A percentile compares a stretch with the other conserved stretches of the same genome.
These are phyloP conservation scores for Cladopsammia gracilis DNA, from an alignment of 64 coral and sea anemone species.

Conservation along the genomic window DNA sequence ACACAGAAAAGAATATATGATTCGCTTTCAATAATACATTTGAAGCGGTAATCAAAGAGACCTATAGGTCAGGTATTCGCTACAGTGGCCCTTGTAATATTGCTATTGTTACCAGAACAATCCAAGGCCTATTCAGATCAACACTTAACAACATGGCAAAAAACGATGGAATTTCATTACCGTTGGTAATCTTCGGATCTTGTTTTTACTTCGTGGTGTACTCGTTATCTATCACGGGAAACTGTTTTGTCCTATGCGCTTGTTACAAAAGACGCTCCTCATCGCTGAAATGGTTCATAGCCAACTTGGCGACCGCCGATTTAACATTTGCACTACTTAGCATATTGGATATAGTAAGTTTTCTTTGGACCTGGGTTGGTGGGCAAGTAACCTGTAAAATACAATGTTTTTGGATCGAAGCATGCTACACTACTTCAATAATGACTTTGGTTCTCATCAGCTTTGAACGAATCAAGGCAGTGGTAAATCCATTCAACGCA, in stretches of 20 bases:
- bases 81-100: too few species aligned
- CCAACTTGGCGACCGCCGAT: constrained; percentile 44
- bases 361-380: constrained; percentile 29
- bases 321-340: constrained; percentile 23
- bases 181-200: not conserved
- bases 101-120: not conserved
- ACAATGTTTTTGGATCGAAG: constrained; percentile 38
- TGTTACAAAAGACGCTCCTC: constrained; percentile 20
- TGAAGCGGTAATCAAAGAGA: too few species aligned
- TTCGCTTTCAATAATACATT: too few species aligned
- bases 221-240: constrained; percentile 14
- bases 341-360: constrained; percentile 40
- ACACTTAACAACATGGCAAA: not conserved
- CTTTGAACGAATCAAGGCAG: constrained; percentile 40
- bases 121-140: not conserved
- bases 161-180: not conserved
- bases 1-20: too few species aligned
- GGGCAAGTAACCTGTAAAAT: constrained; percentile 36
- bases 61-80: too few species aligned
- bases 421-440: constrained; percentile 52
- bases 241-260: constrained; percentile 4
- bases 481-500: not conserved
- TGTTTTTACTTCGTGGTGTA: not conserved
- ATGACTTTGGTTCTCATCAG: constrained; percentile 56
- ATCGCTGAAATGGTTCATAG: constrained; percentile 40